These are phyloP conservation scores for Dusona sp. DNA, from an alignment of 2,888 invertebrate genomes.

Conservation along the genomic window DNA sequence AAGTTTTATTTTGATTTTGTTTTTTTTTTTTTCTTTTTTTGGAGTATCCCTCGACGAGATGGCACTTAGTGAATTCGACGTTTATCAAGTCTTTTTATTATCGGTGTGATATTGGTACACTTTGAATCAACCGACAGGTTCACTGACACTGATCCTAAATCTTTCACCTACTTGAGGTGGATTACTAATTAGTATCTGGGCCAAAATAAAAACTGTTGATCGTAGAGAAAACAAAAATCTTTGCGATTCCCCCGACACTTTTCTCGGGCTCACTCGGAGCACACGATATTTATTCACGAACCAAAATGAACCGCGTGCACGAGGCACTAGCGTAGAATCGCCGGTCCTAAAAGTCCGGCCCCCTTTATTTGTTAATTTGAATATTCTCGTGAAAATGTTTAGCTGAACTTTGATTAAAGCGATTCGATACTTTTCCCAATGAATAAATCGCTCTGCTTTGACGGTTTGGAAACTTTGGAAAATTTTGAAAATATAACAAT, in stretches of 20 bases:
- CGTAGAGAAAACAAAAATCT: neutral
- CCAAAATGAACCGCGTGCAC: neutral
- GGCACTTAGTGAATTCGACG: constrained; percentile 13
- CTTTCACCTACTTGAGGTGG: neutral
- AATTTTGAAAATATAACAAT: neutral
- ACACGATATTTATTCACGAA: neutral
- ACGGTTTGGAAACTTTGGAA: neutral
- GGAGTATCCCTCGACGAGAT: constrained; percentile 13
- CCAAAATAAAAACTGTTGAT: neutral
- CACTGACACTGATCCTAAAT: constrained; percentile 68
- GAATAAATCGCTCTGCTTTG: neutral
- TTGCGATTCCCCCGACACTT: neutral
- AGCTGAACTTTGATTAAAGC: neutral
- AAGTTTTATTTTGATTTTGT: too few species aligned
- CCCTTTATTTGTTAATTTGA: neutral
- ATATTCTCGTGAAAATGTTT: neutral
- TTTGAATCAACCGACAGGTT: constrained; percentile 60
- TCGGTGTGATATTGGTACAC: constrained; percentile 24
- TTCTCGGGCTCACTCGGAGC: neutral
- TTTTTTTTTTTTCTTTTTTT: too few species aligned
- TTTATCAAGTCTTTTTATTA: neutral
- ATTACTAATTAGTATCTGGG: neutral
- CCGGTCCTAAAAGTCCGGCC: neutral
- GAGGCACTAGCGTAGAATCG: neutral
- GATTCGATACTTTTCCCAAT: neutral